Percentiles rank a stretch among this genome's conserved stretches.
phyloP scores from a whole-genome alignment of 2,888 invertebrate species.

The Leptura quadrifasciata region DNA sequence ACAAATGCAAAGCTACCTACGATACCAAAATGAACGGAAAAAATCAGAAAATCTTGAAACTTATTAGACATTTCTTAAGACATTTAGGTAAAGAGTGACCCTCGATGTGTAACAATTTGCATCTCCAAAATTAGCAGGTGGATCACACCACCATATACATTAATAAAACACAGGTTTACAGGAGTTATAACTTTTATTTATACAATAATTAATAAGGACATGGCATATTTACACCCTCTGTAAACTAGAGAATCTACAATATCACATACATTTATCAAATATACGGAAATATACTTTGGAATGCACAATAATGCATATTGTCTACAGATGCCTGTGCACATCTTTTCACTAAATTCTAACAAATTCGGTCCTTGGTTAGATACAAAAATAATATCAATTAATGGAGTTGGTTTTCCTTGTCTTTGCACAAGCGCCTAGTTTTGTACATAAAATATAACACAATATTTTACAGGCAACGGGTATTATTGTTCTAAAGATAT shows the following conservation, averaged over 20 bases:
- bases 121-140: no score
- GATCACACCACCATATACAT: no score
- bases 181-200: conserved; percentile 49
- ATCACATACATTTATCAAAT: conserved; percentile 73
- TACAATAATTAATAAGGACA: conserved; percentile 59
- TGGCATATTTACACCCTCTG: conserved; percentile 67
- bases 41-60: no score
- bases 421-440: conserved; percentile 58
- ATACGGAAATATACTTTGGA: conserved; percentile 71
- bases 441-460: conserved; percentile 46
- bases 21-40: no score
- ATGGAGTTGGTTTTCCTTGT: conserved; percentile 37
- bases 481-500: conserved; percentile 63
- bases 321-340: conserved; percentile 70
- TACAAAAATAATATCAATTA: conserved; percentile 65
- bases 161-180: neutral
- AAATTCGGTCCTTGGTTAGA: conserved; percentile 57
- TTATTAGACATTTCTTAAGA: no score
- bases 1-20: no score
- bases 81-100: no score
- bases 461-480: conserved; percentile 58
- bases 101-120: no score
- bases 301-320: conserved; percentile 71
- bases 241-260: conserved; percentile 65
- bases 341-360: conserved; percentile 54